These are phyloP conservation scores for Pseudomyrmex cubaensis DNA, from an alignment of 1,140 invertebrate genomes.

Conservation along the genomic window DNA sequence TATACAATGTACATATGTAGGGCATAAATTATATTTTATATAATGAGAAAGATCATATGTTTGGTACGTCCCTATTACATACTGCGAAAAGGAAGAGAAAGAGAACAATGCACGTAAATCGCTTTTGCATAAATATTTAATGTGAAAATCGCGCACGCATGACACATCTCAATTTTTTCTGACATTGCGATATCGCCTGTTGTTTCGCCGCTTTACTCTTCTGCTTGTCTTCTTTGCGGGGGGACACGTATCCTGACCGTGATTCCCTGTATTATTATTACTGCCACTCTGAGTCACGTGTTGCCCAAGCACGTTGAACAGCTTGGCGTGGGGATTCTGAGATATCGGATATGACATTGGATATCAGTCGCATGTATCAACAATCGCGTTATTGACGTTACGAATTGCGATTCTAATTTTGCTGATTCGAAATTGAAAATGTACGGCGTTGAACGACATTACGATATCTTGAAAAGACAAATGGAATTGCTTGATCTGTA, in stretches of 20 bases:
- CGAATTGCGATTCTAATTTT: too few relatives aligned
- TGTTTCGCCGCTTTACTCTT: conserved; percentile 46
- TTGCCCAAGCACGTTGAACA: conserved; percentile 41
- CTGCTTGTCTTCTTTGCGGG: conserved; percentile 25
- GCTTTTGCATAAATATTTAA: conserved; percentile 63
- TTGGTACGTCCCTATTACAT: conserved; percentile 34
- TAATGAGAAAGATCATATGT: conserved; percentile 67
- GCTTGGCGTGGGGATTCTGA: conserved; percentile 68
- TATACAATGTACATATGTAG: conserved; percentile 68
- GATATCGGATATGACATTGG: conserved; percentile 72
- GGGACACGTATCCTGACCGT: conserved; percentile 22
- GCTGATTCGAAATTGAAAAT: too few relatives aligned
- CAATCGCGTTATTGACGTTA: background rate
- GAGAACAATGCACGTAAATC: conserved; percentile 46
- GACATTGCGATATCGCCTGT: conserved; percentile 30
- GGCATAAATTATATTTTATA: conserved; percentile 64
- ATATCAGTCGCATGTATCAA: conserved; percentile 49
- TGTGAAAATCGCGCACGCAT: background rate
- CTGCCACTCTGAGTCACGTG: conserved; percentile 7
- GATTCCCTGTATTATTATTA: conserved; percentile 49
- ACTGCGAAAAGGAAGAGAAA: too few relatives aligned
- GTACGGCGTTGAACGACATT: too few relatives aligned
- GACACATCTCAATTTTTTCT: conserved; percentile 38
- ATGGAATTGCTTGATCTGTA: background rate
- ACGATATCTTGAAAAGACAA: too few relatives aligned